Evolutionary conservation across 2,113 vertebrate genomes (phyloP), one percentile per base, ranked within the genome.

Genomic region (Cephalopterus ornatus): DNA sequence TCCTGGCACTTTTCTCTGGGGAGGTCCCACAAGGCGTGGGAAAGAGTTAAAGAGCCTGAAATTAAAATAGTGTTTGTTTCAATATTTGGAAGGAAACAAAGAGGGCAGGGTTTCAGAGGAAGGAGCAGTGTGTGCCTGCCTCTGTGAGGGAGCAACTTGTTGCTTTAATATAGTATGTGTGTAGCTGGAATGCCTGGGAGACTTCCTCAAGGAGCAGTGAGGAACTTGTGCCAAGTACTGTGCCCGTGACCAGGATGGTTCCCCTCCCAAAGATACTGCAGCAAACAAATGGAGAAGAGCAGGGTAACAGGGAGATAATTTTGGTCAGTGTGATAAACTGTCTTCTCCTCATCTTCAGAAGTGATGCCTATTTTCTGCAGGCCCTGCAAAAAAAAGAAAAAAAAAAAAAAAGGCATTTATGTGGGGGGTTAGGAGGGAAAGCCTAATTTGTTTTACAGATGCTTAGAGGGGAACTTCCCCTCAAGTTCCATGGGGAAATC

Each of bases 391-490:
- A 82, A 15, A 56, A 68, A 74, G 72, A 82, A 47, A 47, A 58
- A 56, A 58, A 56, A n/a, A 32, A 50, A 27, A 52, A 28, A 53
- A 53, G 88, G 19, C 50, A 55, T 67, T 95, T 87, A 33, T 12
- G 21, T 24, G 33, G 23, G 23, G 56, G 35, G 23, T 42, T n/a
- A 56, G 80, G 56, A 89, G 53, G 91, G 76, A 87, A 87, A 81
- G 39, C 6, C 56, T 89, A 24, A 92, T 95, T 67, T 56, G 47
- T 93, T 96, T 92, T 71, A 18, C 94, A 95, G 91, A 66, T 88
- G 85, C 35, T 91, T 39, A 12, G 50, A 24, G 62, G 80, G 70
- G 79, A 72, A 66, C 70, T 94, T 83, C 63, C 76, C 86, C 61
- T 65, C 44, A 18, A 16, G 56, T 90, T 67, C 71, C 75, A 8